Evolutionary conservation across 1,140 invertebrate species (phyloP).

Genomic region (Zaprionus tsacasi): DNA sequence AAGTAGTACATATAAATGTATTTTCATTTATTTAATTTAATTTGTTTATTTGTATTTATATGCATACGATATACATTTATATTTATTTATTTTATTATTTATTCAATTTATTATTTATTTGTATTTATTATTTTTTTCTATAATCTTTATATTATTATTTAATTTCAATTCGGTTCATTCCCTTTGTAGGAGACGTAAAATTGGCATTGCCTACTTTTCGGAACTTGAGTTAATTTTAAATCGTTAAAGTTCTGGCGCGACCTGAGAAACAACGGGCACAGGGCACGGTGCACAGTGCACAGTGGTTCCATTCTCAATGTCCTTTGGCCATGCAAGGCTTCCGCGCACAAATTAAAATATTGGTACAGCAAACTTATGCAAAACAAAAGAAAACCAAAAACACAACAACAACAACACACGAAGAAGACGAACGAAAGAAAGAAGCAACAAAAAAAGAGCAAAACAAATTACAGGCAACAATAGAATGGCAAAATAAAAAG

Average conservation of each 20-base stretch:
- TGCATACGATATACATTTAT: no score
- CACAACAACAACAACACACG: constrained; percentile 9
- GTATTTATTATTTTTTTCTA: no score
- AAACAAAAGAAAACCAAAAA: constrained; percentile 42
- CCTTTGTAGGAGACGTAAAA: no score
- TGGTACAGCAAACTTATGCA: constrained; percentile 51
- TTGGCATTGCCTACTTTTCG: constrained; percentile 28
- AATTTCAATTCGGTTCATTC: no score
- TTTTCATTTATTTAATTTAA: no score
- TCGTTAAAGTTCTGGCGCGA: constrained; percentile 5
- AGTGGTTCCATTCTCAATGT: constrained; percentile 54
- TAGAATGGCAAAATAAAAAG: constrained; percentile 43
- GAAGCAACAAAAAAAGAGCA: constrained; percentile 9
- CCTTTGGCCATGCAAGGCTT: constrained; percentile 75
- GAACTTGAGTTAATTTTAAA: background rate
- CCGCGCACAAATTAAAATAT: constrained; percentile 47
- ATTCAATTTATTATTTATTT: no score
- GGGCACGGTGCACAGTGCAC: no score
- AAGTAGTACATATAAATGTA: no score
- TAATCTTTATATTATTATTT: no score
- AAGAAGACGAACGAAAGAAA: background rate
- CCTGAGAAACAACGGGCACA: background rate
- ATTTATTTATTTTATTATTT: no score
- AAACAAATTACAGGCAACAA: constrained; percentile 61
- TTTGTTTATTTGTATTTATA: no score